These are phyloP conservation scores for Hydrolagus affinis DNA, from an alignment of 2,113 vertebrate genomes.

Conservation along the genomic window DNA sequence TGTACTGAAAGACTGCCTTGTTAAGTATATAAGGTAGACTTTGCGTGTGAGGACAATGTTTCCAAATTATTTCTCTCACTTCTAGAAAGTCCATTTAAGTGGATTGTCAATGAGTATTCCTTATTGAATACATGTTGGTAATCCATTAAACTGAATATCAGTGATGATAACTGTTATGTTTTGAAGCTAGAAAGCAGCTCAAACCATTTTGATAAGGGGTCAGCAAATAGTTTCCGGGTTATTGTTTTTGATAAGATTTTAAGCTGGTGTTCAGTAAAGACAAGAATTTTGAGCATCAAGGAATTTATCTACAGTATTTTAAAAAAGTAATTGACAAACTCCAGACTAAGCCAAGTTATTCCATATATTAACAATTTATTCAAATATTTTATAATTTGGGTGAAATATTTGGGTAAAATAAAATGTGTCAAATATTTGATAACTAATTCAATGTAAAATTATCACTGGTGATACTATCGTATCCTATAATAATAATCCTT, in stretches of 20 bases:
- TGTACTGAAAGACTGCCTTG: background rate
- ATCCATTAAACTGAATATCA: background rate
- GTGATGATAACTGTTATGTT: background rate
- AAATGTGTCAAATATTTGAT: too few relatives aligned
- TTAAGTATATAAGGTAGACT: background rate
- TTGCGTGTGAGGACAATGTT: too few relatives aligned
- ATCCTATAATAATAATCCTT: too few relatives aligned
- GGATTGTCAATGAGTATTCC: background rate
- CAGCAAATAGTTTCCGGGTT: background rate
- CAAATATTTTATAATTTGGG: too few relatives aligned
- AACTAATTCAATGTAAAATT: too few relatives aligned
- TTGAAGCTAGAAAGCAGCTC: background rate
- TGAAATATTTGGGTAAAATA: too few relatives aligned
- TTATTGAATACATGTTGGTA: background rate
- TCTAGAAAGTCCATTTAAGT: background rate
- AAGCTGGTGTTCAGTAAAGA: background rate
- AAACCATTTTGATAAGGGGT: background rate
- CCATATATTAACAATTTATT: too few relatives aligned
- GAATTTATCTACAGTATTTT: too few relatives aligned
- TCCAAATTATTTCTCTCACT: background rate
- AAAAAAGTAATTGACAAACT: too few relatives aligned
- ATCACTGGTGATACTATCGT: too few relatives aligned
- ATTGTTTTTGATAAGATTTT: conserved; percentile 1
- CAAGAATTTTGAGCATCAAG: background rate
- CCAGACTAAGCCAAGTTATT: too few relatives aligned